These are phyloP conservation scores for Drosophila siamana DNA, from an alignment of 2,888 invertebrate species.

Conservation along the genomic window DNA sequence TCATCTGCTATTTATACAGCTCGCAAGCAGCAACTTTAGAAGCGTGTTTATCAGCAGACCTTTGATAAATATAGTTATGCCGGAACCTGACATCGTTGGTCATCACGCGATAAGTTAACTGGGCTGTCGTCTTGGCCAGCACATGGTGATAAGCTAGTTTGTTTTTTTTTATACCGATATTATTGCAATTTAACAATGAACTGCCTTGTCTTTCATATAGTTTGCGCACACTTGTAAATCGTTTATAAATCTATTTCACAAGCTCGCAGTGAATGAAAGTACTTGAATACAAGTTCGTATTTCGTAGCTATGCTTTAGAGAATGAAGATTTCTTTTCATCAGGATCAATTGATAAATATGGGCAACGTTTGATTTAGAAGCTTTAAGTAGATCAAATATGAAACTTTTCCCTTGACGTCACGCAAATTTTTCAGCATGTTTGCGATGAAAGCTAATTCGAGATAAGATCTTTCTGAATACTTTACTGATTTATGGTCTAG, in stretches of 20 bases:
- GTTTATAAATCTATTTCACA: neutral
- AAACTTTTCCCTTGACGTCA: too few species aligned
- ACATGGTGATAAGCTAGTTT: slow-evolving; percentile 11
- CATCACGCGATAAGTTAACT: slow-evolving; percentile 31
- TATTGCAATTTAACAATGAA: slow-evolving; percentile 24
- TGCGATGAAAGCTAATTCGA: neutral
- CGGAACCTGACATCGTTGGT: slow-evolving; percentile 41
- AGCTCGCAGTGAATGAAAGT: neutral
- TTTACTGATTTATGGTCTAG: neutral
- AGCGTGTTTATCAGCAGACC: slow-evolving; percentile 27
- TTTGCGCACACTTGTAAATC: too few species aligned
- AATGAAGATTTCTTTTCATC: neutral
- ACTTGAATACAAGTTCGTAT: neutral
- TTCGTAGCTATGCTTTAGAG: neutral
- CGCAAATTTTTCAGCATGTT: too few species aligned
- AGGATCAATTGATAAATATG: too few species aligned
- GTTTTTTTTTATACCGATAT: neutral
- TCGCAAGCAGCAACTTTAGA: slow-evolving; percentile 15
- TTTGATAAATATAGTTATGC: slow-evolving; percentile 21
- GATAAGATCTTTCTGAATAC: neutral
- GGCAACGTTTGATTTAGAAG: too few species aligned
- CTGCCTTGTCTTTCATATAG: slow-evolving; percentile 6
- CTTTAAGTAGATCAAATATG: too few species aligned
- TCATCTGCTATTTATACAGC: slow-evolving; percentile 19
- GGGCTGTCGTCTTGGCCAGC: neutral